phyloP scores from a whole-genome alignment of 2,113 vertebrate genomes.

The Oophaga pumilio region DNA sequence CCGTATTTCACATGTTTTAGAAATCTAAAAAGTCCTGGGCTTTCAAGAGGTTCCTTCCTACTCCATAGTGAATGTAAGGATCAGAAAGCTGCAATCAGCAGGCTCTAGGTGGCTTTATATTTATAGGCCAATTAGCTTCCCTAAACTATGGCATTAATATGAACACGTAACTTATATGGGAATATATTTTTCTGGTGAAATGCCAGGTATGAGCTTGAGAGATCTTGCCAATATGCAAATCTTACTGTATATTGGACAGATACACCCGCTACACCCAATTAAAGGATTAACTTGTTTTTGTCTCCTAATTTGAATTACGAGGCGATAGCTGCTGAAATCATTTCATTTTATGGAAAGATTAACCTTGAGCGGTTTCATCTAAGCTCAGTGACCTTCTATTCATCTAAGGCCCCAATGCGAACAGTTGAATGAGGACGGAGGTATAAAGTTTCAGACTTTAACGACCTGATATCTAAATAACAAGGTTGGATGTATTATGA shows the following conservation, averaged over 20 bases:
- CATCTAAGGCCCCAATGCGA: neutral
- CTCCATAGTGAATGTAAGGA: neutral
- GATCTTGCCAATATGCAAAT: constrained; percentile 28
- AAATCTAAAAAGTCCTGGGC: neutral
- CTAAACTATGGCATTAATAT: neutral
- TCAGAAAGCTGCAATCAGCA: neutral
- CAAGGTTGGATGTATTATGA: neutral
- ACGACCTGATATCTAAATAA: neutral
- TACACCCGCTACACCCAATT: constrained; percentile 7
- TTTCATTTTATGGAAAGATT: neutral
- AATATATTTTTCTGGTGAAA: neutral
- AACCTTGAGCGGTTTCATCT: neutral
- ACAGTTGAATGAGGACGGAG: neutral
- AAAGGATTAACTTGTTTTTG: constrained; percentile 3
- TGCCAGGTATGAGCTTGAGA: neutral
- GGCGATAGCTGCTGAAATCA: neutral
- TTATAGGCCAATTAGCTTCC: neutral
- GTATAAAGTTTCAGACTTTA: constrained; percentile 9
- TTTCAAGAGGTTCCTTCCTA: neutral
- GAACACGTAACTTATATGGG: neutral
- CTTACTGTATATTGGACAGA: neutral
- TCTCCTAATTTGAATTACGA: neutral
- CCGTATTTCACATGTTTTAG: too few relatives aligned
- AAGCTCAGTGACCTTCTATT: neutral
- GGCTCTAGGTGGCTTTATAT: neutral